Conservation (phyloP, 2,113 vertebrate genomes). For the Megaceryle torquata region DNA sequence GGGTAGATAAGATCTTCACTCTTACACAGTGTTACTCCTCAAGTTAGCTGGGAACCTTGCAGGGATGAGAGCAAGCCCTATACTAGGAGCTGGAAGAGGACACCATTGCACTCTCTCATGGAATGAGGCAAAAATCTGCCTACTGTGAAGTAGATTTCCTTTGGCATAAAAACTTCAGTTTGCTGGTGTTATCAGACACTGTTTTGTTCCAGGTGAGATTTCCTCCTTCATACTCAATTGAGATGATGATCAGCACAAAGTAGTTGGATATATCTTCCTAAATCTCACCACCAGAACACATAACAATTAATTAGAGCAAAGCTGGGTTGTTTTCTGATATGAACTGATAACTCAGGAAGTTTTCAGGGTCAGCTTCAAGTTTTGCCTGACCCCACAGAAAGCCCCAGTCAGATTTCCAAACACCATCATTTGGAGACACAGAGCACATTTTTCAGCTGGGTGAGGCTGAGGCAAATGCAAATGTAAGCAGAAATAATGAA, state of each 20-base stretch:
- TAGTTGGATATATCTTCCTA: background rate
- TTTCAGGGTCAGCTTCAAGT: background rate
- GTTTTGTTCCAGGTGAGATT: background rate
- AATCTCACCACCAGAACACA: background rate
- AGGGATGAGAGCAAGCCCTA: background rate
- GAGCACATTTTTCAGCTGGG: background rate
- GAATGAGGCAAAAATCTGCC: background rate
- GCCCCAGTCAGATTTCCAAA: background rate
- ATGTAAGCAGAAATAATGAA: background rate
- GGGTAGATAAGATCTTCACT: background rate
- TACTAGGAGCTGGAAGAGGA: background rate
- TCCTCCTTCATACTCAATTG: background rate
- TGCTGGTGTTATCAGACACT: background rate
- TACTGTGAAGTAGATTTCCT: background rate
- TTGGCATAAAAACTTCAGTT: background rate
- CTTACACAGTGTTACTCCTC: background rate
- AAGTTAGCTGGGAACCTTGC: background rate
- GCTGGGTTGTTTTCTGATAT: background rate
- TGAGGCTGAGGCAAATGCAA: background rate
- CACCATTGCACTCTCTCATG: fast-evolving
- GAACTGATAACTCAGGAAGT: background rate
- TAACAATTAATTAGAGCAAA: background rate
- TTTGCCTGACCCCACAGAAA: background rate
- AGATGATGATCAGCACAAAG: background rate
- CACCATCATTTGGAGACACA: background rate